Evolutionary conservation across 2,113 vertebrate species (phyloP), one percentile per base, ranked within the genome.

Genomic region (Vidua macroura): DNA sequence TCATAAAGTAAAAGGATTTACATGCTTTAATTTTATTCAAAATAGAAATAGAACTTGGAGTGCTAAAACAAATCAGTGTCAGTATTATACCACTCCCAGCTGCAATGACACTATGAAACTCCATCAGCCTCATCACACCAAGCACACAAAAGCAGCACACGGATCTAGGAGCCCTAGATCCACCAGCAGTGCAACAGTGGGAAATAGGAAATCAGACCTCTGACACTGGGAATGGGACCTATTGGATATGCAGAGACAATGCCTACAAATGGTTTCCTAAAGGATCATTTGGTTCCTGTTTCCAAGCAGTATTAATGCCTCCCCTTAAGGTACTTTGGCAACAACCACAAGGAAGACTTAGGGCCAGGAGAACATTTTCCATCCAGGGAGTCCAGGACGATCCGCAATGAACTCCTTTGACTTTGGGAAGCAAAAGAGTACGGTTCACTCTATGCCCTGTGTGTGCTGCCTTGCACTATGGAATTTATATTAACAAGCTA

Each of bases 161-260:
- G 1, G 35, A 35, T 35, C 35, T 2, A 15, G 46, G 35, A 51
- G 13, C 17, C 37, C 22, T 10, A 41, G 17, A 78, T 52, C 30
- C 37, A 63, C 30, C 30, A 27, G 46, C 10, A 52, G 10, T 20
- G 46, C 35, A 52, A 43, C 48, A 52, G 46, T 10, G 30, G 35
- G 37, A 78, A 63, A 52, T 0, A 63, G 30, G 75, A 78, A 51
- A 52, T 15, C 75, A 51, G 28, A 52, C 58, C 58, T 63, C 48
- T 41, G 35, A 23, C n/a, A 41, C 17, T 62, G 74, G 17, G 74
- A 77, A 51, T 13, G 10, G 46, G 10, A 63, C 30, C 35, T 51
- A 16, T 3, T n/a, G 35, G 23, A 6, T n/a, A n/a, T 51, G 23
- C 0, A 0, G 46, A 63, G 46, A 51, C 46, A 33, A 24, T 15